A percentile compares a stretch with the other conserved stretches of the same genome.
phyloP scores from a whole-genome alignment of 2,888 invertebrate species.

The Fragum whitleyi region DNA sequence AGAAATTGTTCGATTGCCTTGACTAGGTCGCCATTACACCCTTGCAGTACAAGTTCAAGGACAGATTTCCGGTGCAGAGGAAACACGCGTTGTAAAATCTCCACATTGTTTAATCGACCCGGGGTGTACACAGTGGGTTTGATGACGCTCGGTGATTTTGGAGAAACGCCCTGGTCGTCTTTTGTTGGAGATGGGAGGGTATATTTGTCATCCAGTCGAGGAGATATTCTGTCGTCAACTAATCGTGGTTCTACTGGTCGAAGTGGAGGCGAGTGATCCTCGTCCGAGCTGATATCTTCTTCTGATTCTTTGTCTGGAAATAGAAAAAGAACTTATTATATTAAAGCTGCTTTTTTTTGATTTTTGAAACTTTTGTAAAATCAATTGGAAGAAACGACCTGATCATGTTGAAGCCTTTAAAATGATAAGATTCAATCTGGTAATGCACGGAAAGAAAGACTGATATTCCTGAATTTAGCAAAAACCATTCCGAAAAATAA shows the following conservation, averaged over 20 bases:
- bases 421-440: no score
- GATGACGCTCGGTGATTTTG: constrained; percentile 22
- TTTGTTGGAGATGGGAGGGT: not conserved
- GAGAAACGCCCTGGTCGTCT: constrained; percentile 10
- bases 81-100: constrained; percentile 94
- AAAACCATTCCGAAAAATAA: no score
- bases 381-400: no score
- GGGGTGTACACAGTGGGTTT: constrained; percentile 82
- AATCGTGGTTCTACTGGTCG: not conserved
- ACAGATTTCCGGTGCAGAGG: constrained; percentile 94
- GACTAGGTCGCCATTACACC: constrained; percentile 96
- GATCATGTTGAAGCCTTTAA: no score
- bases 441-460: no score
- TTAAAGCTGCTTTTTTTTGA: no score
- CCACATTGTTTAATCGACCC: constrained; percentile 87
- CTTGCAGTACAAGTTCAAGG: constrained; percentile 94
- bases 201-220: constrained; percentile 21
- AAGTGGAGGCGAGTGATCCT: constrained; percentile 24
- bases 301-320: constrained; percentile 48
- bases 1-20: constrained; percentile 95
- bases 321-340: not conserved
- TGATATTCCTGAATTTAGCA: no score
- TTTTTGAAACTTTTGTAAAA: no score
- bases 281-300: constrained; percentile 52
- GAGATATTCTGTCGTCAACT: constrained; percentile 17